A percentile compares a stretch with the other conserved stretches of the same genome.
Evolutionary conservation across 2,113 vertebrate species (phyloP).

Genomic region (Otolemur garnettii): DNA sequence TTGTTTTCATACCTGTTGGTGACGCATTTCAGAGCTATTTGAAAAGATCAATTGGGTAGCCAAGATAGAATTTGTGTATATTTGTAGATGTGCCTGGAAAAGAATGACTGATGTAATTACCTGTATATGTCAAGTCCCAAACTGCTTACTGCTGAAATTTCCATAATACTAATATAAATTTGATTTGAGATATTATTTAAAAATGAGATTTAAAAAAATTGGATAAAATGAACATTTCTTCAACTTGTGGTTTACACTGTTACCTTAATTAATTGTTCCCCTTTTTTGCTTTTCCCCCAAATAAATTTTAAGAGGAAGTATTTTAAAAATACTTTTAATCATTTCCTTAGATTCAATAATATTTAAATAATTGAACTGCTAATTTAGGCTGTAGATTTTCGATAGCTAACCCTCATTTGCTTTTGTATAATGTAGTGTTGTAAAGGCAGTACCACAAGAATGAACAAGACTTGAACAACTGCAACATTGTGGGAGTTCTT

Average conservation of each 20-base stretch:
- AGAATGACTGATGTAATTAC: slow-evolving; percentile 44
- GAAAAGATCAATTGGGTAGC: slow-evolving; percentile 15
- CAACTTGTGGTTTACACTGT: slow-evolving; percentile 22
- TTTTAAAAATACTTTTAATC: slow-evolving; percentile 68
- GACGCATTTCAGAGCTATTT: slow-evolving; percentile 57
- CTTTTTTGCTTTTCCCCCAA: background rate
- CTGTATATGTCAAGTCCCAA: slow-evolving; percentile 16
- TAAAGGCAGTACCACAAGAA: slow-evolving; percentile 76
- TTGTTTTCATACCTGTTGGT: slow-evolving; percentile 75
- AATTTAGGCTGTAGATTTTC: slow-evolving; percentile 79
- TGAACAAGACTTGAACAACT: slow-evolving; percentile 83
- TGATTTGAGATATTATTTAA: slow-evolving; percentile 60
- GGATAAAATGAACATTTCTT: slow-evolving; percentile 35
- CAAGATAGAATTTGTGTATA: slow-evolving; percentile 58
- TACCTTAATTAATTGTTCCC: slow-evolving; percentile 66
- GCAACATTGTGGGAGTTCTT: slow-evolving; percentile 84
- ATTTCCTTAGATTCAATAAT: slow-evolving; percentile 31
- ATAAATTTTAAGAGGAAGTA: slow-evolving; percentile 68
- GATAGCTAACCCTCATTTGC: slow-evolving; percentile 78
- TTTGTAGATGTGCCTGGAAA: background rate
- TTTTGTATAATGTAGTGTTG: slow-evolving; percentile 72
- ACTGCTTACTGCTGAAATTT: slow-evolving; percentile 57
- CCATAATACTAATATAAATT: slow-evolving; percentile 29
- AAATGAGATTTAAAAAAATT: slow-evolving; percentile 62
- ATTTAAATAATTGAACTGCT: slow-evolving; percentile 53